phyloP scores from a whole-genome alignment of 2,797 vertebrate genomes.

The Epinephelus malabaricus region DNA sequence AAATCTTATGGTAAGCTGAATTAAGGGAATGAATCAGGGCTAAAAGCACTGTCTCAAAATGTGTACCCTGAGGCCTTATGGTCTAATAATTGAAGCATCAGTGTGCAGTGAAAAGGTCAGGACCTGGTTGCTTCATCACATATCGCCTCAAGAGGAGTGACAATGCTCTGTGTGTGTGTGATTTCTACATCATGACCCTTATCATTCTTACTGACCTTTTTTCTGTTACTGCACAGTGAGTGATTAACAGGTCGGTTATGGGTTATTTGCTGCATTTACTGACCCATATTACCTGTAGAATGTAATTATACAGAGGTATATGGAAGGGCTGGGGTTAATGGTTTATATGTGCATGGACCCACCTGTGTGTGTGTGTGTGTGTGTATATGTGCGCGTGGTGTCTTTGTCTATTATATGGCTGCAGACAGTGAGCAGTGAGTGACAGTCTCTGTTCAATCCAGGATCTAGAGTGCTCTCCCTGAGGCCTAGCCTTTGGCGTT shows the following conservation, averaged over 20 bases:
- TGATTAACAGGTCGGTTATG: constrained; percentile 67
- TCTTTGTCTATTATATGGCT: constrained; percentile 9
- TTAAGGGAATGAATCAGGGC: constrained; percentile 35
- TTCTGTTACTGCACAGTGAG: constrained; percentile 43
- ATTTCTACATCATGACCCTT: constrained; percentile 36
- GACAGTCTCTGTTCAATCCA: constrained; percentile 34
- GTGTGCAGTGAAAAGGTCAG: constrained; percentile 48
- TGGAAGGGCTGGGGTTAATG: constrained; percentile 50
- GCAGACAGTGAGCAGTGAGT: constrained; percentile 36
- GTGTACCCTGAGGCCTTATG: constrained; percentile 26
- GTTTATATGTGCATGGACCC: constrained; percentile 16
- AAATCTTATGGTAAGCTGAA: constrained; percentile 13
- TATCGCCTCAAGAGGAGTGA: constrained; percentile 32
- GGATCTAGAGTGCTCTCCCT: constrained; percentile 26
- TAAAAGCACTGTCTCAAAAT: constrained; percentile 31
- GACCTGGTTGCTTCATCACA: constrained; percentile 34
- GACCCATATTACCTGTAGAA: constrained; percentile 46
- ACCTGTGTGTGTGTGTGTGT: neutral
- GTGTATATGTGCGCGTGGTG: neutral
- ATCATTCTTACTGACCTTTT: constrained; percentile 55
- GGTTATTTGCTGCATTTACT: constrained; percentile 69
- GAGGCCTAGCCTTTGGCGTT: constrained; percentile 35
- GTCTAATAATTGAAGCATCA: constrained; percentile 52
- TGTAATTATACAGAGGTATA: constrained; percentile 52
- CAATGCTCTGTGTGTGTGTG: constrained; percentile 28